Conservation (phyloP, 2,113 vertebrate genomes). For the Geothlypis trichas region DNA sequence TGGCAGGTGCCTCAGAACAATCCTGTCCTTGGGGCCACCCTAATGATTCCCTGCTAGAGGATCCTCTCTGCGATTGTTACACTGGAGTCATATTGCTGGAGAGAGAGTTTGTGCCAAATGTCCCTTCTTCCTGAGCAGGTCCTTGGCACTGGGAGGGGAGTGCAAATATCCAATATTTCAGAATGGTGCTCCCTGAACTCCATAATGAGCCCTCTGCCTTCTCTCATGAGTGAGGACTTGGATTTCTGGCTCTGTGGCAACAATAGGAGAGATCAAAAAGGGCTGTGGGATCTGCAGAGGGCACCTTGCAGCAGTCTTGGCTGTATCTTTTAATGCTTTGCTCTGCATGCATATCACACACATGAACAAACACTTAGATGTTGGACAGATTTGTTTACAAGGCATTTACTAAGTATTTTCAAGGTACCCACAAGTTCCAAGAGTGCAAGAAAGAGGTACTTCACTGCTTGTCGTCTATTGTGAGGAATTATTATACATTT, state of each 20-base stretch:
- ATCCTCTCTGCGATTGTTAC: accelerated
- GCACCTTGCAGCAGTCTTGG: background rate
- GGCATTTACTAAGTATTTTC: background rate
- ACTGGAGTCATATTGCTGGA: background rate
- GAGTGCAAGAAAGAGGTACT: background rate
- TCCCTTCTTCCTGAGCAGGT: background rate
- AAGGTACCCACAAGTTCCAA: background rate
- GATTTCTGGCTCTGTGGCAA: background rate
- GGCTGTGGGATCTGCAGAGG: background rate
- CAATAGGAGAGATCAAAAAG: background rate
- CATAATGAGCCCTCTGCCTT: background rate
- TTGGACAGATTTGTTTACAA: background rate
- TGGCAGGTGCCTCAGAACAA: background rate
- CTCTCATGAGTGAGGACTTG: background rate
- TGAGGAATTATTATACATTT: background rate
- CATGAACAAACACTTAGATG: background rate
- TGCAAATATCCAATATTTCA: background rate
- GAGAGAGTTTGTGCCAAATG: accelerated
- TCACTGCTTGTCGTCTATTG: background rate
- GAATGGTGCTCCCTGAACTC: background rate
- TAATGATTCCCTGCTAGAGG: background rate
- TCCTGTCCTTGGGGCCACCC: background rate
- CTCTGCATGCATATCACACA: background rate
- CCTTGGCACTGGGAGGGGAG: background rate
- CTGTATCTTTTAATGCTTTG: background rate